Conservation (phyloP, 2,888 invertebrate genomes). For the Ganaspis brasiliensis region DNA sequence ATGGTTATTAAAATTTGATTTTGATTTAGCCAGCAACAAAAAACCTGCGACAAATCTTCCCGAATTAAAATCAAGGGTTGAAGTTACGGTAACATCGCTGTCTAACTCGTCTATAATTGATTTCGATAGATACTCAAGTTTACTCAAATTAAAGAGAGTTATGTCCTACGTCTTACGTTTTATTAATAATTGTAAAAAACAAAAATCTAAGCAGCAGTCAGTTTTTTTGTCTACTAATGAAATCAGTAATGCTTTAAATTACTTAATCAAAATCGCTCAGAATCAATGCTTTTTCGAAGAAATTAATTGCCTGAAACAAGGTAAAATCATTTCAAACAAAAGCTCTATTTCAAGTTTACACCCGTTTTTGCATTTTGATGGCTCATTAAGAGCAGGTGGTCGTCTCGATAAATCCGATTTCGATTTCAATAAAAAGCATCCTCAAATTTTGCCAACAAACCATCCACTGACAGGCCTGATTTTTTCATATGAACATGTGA, state of each 20-base stretch:
- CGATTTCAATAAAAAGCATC: no score
- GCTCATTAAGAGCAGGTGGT: no score
- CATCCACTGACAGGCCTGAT: no score
- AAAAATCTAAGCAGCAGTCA: no score
- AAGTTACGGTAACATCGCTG: background rate
- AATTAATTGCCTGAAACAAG: background rate
- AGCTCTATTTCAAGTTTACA: no score
- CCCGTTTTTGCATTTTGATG: no score
- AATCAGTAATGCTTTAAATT: no score
- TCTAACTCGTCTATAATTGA: background rate
- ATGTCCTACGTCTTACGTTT: no score
- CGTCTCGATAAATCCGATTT: slow-evolving; percentile 41
- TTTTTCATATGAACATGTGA: no score
- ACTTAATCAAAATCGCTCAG: slow-evolving; percentile 7
- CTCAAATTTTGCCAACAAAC: no score
- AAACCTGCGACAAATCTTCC: background rate
- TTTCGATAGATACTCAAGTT: background rate
- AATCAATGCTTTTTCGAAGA: background rate
- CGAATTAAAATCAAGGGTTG: background rate
- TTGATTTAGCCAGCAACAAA: background rate
- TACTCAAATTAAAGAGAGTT: background rate
- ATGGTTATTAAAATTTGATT: slow-evolving; percentile 36
- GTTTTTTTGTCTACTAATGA: no score
- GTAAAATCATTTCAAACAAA: background rate
- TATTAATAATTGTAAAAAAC: no score